Conservation (phyloP, 2,888 invertebrate species). For the Stratiomys singularior region DNA sequence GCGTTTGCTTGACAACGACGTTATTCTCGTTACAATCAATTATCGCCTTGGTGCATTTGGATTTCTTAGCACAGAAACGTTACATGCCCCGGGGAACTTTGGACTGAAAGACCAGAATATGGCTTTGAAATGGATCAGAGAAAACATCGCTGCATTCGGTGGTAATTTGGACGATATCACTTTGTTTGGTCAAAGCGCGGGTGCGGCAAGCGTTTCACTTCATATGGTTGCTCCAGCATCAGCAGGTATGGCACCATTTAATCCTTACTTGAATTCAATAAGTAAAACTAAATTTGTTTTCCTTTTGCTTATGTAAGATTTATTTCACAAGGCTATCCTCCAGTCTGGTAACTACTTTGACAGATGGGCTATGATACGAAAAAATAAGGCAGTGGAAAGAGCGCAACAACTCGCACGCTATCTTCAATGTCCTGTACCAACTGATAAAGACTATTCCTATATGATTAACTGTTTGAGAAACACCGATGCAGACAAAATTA, state of each 20-base stretch:
- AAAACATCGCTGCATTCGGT: conserved; percentile 69
- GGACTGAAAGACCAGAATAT: conserved; percentile 71
- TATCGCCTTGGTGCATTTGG: conserved; percentile 72
- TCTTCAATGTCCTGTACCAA: background rate
- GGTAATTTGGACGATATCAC: conserved; percentile 71
- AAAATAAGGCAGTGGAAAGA: conserved; percentile 68
- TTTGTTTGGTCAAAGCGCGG: conserved; percentile 73
- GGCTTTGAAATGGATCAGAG: conserved; percentile 69
- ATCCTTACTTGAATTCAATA: background rate
- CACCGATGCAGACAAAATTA: background rate
- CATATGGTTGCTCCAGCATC: conserved; percentile 15
- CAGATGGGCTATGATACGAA: conserved; percentile 70
- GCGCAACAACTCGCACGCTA: conserved; percentile 63
- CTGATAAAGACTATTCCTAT: background rate
- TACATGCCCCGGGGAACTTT: conserved; percentile 70
- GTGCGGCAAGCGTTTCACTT: conserved; percentile 68
- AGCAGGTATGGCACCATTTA: background rate
- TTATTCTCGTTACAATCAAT: conserved; percentile 73
- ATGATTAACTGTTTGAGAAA: conserved; percentile 6
- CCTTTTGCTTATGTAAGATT: conserved; percentile 68
- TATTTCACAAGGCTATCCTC: conserved; percentile 76
- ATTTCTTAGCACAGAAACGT: conserved; percentile 70
- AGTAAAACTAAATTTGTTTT: background rate
- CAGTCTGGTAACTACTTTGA: conserved; percentile 75
- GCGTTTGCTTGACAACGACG: conserved; percentile 71